Evolutionary conservation across 2,797 vertebrate species (phyloP).

Genomic region (Macroramphosus scolopax): DNA sequence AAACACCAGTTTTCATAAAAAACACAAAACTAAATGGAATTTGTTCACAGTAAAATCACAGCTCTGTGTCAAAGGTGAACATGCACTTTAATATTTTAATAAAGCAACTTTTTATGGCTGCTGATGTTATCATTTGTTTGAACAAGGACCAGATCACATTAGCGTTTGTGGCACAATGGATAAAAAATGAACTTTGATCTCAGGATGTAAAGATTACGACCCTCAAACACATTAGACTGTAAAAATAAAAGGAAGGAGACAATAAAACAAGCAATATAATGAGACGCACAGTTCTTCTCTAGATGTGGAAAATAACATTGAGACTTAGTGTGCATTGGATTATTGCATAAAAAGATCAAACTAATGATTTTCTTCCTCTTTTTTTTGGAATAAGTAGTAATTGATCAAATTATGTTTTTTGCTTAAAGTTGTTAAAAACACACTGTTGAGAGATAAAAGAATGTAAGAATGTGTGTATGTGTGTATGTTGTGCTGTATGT

Average conservation of each 20-base stretch:
- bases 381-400: no score
- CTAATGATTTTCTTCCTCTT: no score
- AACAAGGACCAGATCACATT: constrained; percentile 37
- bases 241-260: constrained; percentile 13
- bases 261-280: neutral
- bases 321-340: no score
- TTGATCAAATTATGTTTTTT: no score
- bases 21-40: neutral
- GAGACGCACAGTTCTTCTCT: neutral
- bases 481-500: no score
- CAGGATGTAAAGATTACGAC: constrained; percentile 36
- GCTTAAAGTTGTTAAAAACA: no score
- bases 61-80: constrained; percentile 1
- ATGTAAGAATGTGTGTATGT: no score
- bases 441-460: no score
- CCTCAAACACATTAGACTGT: constrained; percentile 23
- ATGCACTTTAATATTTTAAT: constrained; percentile 12
- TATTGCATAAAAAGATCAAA: no score
- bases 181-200: constrained; percentile 67
- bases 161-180: constrained; percentile 52
- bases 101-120: constrained; percentile 37
- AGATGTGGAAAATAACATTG: neutral
- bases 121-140: constrained; percentile 57
- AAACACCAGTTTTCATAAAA: no score
- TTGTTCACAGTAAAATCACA: constrained; percentile 12